Conservation (phyloP, 2,113 vertebrate species). For the Noctilio leporinus region DNA sequence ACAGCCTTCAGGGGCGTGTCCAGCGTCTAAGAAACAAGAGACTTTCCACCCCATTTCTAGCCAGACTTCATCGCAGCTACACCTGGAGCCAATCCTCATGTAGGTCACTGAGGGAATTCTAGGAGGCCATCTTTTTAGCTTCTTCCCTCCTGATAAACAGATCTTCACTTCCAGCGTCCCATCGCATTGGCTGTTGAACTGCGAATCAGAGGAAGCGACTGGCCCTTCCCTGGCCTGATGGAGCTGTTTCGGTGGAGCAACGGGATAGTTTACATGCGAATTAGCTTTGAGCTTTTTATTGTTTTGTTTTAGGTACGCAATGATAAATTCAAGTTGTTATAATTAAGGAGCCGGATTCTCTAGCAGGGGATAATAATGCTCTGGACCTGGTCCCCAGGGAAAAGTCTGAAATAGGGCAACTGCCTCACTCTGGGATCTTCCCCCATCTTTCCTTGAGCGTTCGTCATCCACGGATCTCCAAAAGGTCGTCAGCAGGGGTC, state of each 20-base stretch:
- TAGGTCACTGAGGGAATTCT: not conserved
- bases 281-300: not conserved
- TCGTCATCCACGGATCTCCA: too few relatives aligned
- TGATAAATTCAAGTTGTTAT: not conserved
- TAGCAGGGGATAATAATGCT: not conserved
- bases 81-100: not conserved
- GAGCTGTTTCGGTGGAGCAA: not conserved
- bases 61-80: not conserved
- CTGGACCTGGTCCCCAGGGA: not conserved
- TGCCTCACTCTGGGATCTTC: not conserved
- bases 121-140: not conserved
- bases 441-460: rapidly evolving
- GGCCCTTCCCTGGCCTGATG: not conserved
- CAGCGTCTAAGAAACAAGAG: not conserved
- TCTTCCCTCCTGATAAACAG: not conserved
- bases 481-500: not conserved
- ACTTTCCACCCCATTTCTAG: not conserved
- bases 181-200: not conserved
- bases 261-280: not conserved
- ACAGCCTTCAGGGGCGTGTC: not conserved
- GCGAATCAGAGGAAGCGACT: not conserved
- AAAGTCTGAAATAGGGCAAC: too few relatives aligned
- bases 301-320: not conserved
- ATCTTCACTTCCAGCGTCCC: not conserved
- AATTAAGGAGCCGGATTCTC: not conserved